Conservation (phyloP, 2,113 vertebrate genomes). For the Gavia stellata region DNA sequence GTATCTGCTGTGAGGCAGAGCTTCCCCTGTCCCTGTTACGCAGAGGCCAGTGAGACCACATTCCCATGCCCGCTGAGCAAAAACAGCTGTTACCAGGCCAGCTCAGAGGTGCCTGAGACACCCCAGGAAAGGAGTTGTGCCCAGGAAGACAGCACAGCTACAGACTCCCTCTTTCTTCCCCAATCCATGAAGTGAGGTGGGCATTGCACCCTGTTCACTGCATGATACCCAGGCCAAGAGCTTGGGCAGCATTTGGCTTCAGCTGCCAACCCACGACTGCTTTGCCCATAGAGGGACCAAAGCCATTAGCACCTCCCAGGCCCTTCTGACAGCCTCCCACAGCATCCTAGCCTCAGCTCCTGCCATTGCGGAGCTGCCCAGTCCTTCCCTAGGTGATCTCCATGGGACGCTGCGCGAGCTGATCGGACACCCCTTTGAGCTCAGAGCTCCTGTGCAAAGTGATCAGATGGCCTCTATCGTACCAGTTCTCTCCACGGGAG, state of each 20-base stretch:
- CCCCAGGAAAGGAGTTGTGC: not conserved
- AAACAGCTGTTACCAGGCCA: not conserved
- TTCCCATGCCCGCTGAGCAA: not conserved
- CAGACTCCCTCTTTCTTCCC: not conserved
- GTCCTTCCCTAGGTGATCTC: not conserved
- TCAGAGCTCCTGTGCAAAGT: not conserved
- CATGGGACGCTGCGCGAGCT: not conserved
- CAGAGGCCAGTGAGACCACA: not conserved
- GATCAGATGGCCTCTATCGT: not conserved
- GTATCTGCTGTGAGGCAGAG: not conserved
- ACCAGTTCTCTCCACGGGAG: not conserved
- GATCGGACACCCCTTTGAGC: not conserved
- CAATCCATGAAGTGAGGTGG: not conserved
- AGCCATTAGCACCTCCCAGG: not conserved
- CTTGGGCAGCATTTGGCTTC: not conserved
- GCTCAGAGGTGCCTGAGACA: not conserved
- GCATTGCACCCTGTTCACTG: not conserved
- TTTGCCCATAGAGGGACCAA: not conserved
- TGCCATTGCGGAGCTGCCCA: not conserved
- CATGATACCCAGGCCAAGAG: not conserved
- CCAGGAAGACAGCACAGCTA: not conserved
- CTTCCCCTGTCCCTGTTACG: not conserved
- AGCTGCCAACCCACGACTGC: not conserved
- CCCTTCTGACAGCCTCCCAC: accelerated
- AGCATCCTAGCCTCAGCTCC: not conserved